Percentiles rank a stretch among this genome's conserved stretches.
Conservation (phyloP, 2,888 invertebrate genomes). For the Drosophila yooni region DNA sequence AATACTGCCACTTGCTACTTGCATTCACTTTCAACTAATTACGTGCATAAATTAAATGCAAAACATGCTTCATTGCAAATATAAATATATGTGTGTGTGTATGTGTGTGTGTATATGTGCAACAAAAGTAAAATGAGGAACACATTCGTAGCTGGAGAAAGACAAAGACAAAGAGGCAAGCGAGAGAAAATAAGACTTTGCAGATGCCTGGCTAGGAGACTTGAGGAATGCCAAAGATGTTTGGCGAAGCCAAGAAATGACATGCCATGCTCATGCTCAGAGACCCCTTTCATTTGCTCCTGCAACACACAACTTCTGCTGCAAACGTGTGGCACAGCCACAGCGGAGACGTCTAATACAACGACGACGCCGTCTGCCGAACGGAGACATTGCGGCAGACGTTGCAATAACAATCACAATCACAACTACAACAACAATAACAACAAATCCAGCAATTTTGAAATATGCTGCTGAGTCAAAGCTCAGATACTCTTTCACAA, state of each 20-base stretch:
- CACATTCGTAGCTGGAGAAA: slow-evolving; percentile 61
- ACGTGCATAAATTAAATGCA: slow-evolving; percentile 72
- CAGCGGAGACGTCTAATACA: slow-evolving; percentile 39
- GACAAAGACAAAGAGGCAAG: slow-evolving; percentile 37
- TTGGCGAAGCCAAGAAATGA: slow-evolving; percentile 76
- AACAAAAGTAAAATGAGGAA: slow-evolving; percentile 77
- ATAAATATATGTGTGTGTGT: neutral
- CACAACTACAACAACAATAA: slow-evolving; percentile 19
- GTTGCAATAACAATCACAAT: slow-evolving; percentile 68
- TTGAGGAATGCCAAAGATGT: slow-evolving; percentile 77
- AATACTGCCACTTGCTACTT: slow-evolving; percentile 12
- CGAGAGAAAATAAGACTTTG: slow-evolving; percentile 36
- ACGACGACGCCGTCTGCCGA: slow-evolving; percentile 56
- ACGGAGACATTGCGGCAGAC: slow-evolving; percentile 79
- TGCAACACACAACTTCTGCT: slow-evolving; percentile 7
- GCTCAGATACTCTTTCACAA: slow-evolving; percentile 45
- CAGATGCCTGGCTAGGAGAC: slow-evolving; percentile 53
- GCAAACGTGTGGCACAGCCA: slow-evolving; percentile 48
- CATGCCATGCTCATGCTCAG: slow-evolving; percentile 69
- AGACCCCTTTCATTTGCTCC: slow-evolving; percentile 41
- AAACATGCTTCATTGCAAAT: slow-evolving; percentile 56
- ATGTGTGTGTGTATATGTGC: slow-evolving; percentile 18
- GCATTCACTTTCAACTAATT: slow-evolving; percentile 68
- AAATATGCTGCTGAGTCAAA: slow-evolving; percentile 18
- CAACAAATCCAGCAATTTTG: slow-evolving; percentile 36